Conservation (phyloP, 2,888 invertebrate species). For the Drosophila buzzatii region DNA sequence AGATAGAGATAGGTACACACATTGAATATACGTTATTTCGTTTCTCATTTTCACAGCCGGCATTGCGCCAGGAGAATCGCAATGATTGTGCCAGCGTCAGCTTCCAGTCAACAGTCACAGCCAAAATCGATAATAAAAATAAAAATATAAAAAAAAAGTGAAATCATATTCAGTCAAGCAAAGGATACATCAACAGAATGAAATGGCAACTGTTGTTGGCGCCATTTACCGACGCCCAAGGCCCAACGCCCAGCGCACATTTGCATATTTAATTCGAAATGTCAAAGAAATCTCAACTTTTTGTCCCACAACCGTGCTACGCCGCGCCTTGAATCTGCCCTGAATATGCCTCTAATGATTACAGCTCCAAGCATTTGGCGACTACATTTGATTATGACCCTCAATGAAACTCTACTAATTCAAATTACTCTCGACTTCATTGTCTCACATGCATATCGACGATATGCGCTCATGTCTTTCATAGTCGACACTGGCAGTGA, state of each 20-base stretch:
- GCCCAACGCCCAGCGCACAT: conserved; percentile 22
- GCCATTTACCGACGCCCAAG: conserved; percentile 25
- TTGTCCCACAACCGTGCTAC: conserved; percentile 13
- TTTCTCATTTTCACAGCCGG: conserved; percentile 22
- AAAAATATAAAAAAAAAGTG: conserved; percentile 7
- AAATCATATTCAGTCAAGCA: conserved; percentile 52
- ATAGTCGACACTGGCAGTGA: conserved; percentile 17
- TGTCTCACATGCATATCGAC: not conserved
- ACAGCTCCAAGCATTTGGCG: conserved; percentile 1
- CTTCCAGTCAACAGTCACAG: conserved; percentile 18
- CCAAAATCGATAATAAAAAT: conserved; percentile 51
- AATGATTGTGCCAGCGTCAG: conserved; percentile 15
- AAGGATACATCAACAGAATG: conserved; percentile 43
- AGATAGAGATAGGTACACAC: not conserved
- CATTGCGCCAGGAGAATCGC: conserved; percentile 16
- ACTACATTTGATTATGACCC: not conserved
- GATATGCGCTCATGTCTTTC: conserved; percentile 16
- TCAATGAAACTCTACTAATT: not conserved
- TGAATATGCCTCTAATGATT: conserved; percentile 18
- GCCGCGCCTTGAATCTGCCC: not conserved
- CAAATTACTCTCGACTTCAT: conserved; percentile 1
- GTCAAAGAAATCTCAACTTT: conserved; percentile 36
- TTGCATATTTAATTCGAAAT: conserved; percentile 63
- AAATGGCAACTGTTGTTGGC: conserved; percentile 49
- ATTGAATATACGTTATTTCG: conserved; percentile 31